Evolutionary conservation across 2,888 invertebrate genomes (phyloP).

Genomic region (Dynastes grantii): DNA sequence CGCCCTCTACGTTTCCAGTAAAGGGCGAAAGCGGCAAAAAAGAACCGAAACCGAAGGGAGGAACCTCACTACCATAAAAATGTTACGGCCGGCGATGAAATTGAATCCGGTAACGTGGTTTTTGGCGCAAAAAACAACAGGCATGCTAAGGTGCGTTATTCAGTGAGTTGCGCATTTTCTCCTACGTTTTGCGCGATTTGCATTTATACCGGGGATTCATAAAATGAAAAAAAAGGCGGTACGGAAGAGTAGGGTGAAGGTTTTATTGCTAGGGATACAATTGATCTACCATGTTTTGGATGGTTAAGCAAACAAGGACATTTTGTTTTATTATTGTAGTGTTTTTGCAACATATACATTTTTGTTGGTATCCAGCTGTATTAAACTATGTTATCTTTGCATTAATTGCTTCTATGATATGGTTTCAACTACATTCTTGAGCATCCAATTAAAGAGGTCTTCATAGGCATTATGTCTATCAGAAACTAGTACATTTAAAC

Average conservation of each 20-base stretch:
- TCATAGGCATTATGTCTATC: too few relatives aligned
- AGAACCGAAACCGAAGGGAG: background rate
- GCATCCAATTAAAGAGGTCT: too few relatives aligned
- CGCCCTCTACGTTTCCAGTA: background rate
- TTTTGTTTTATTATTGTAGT: too few relatives aligned
- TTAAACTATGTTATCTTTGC: too few relatives aligned
- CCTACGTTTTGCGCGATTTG: slow-evolving; percentile 24
- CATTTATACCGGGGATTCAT: slow-evolving; percentile 18
- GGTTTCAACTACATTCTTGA: too few relatives aligned
- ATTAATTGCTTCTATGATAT: too few relatives aligned
- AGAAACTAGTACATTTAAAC: too few relatives aligned
- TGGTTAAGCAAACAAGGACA: too few relatives aligned
- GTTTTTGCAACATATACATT: too few relatives aligned
- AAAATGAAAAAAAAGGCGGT: background rate
- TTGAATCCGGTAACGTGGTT: slow-evolving; percentile 30
- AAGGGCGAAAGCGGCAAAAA: background rate
- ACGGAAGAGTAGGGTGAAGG: background rate
- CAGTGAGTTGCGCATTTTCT: slow-evolving; percentile 38
- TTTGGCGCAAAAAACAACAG: slow-evolving; percentile 16
- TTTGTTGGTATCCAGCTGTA: too few relatives aligned
- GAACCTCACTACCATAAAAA: slow-evolving; percentile 21
- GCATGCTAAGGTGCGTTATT: slow-evolving; percentile 42
- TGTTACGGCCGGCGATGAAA: slow-evolving; percentile 37
- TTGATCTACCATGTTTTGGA: too few relatives aligned
- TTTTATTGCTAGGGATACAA: background rate